Conservation (phyloP, 2,888 invertebrate species). For the Auanema sp. region DNA sequence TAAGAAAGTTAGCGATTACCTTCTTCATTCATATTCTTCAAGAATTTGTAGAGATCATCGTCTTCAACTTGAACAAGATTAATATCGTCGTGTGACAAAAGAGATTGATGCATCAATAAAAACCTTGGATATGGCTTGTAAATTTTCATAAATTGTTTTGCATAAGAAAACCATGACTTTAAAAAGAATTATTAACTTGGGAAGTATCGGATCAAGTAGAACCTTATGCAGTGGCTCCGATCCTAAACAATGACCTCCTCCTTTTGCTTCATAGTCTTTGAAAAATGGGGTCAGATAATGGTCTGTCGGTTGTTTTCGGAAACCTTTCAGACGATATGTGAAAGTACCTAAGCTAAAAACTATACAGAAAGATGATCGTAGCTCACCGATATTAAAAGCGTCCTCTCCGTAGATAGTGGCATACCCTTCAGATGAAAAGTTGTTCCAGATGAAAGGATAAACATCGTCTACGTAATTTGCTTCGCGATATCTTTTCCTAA, state of each 20-base stretch:
- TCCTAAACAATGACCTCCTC: constrained; percentile 75
- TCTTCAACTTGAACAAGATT: constrained; percentile 73
- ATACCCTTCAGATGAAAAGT: constrained; percentile 65
- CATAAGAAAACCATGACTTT: constrained; percentile 60
- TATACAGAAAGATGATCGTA: not conserved
- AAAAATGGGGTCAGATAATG: constrained; percentile 85
- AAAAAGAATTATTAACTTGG: constrained; percentile 4
- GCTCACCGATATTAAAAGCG: constrained; percentile 75
- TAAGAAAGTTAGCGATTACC: constrained; percentile 10
- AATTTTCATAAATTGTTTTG: constrained; percentile 70
- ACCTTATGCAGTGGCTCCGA: constrained; percentile 74
- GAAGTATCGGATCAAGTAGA: not conserved
- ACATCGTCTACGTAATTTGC: constrained; percentile 67
- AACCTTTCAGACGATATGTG: constrained; percentile 85
- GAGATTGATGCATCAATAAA: constrained; percentile 78
- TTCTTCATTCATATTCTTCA: constrained; percentile 37
- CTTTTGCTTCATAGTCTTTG: constrained; percentile 72
- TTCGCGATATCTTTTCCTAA: constrained; percentile 58
- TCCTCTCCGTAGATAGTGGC: constrained; percentile 84
- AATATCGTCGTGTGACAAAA: constrained; percentile 83
- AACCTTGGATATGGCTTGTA: constrained; percentile 78
- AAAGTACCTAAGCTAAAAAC: constrained; percentile 71
- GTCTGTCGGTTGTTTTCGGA: constrained; percentile 80
- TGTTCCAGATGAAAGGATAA: constrained; percentile 67
- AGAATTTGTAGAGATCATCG: constrained; percentile 45